A percentile compares a stretch with the other conserved stretches of the same genome.
These are phyloP conservation scores for Synodontis membranacea DNA, from an alignment of 2,113 vertebrate species.

Conservation along the genomic window DNA sequence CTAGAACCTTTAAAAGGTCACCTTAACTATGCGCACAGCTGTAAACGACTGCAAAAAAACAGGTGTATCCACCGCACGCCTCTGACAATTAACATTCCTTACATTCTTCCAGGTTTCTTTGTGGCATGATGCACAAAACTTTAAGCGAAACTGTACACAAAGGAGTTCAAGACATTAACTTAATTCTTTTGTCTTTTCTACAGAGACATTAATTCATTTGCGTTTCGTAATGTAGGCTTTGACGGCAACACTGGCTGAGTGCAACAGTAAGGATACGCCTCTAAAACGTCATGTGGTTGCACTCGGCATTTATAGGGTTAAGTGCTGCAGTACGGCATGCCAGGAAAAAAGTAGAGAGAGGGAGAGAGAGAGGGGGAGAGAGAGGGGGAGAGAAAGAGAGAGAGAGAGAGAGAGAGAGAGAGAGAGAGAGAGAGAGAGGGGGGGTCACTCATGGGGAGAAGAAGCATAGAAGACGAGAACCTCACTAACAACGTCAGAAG, in stretches of 20 bases:
- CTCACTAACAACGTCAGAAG: conserved; percentile 34
- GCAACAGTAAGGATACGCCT: neutral
- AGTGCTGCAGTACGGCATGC: conserved; percentile 53
- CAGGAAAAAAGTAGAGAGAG: conserved; percentile 62
- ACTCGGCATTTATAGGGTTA: conserved; percentile 71
- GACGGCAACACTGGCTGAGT: neutral
- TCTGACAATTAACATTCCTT: conserved; percentile 32
- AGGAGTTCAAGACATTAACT: neutral
- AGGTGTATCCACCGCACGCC: conserved; percentile 25
- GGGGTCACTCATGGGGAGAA: conserved; percentile 32
- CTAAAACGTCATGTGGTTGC: conserved; percentile 5
- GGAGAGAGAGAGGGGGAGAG: conserved; percentile 29
- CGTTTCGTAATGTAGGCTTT: conserved; percentile 1
- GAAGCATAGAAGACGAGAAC: conserved; percentile 14
- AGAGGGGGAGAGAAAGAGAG: conserved; percentile 29
- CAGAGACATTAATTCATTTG: neutral
- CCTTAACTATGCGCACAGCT: neutral
- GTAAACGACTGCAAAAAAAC: neutral
- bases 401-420: conserved; percentile 35
- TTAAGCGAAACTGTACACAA: neutral
- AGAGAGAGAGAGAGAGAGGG: conserved; percentile 40
- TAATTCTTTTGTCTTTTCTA: neutral
- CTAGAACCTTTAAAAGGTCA: neutral
- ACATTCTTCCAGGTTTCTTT: conserved; percentile 29
- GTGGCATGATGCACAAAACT: neutral